Percentiles rank a stretch among this genome's conserved stretches.
Evolutionary conservation across 1,140 invertebrate genomes (phyloP).

Genomic region (Subanguina moxae): DNA sequence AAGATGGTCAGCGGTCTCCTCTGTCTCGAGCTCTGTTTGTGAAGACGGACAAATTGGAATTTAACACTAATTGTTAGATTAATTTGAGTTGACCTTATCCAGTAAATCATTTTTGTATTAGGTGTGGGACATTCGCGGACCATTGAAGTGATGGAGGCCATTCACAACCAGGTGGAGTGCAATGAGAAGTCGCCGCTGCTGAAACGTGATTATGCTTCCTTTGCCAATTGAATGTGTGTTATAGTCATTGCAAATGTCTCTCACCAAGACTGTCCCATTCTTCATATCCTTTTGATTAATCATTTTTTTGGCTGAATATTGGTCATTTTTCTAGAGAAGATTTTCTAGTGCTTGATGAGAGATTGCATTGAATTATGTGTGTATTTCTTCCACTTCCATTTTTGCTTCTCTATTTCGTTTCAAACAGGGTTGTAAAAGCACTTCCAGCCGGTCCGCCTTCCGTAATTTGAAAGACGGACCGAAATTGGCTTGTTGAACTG

Average conservation of each 20-base stretch:
- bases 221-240: constrained; percentile 22
- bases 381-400: too few species aligned
- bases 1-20: constrained; percentile 57
- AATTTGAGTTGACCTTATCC: neutral
- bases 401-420: too few species aligned
- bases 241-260: neutral
- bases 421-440: too few species aligned
- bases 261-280: neutral
- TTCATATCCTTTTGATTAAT: too few species aligned
- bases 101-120: constrained; percentile 22
- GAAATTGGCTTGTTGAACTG: too few species aligned
- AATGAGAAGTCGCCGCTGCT: constrained; percentile 48
- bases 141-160: constrained; percentile 58
- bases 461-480: too few species aligned
- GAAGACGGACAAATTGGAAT: constrained; percentile 59
- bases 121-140: constrained; percentile 56
- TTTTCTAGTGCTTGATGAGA: neutral
- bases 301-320: neutral
- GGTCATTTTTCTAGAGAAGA: neutral
- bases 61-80: constrained; percentile 52
- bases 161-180: constrained; percentile 42
- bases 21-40: constrained; percentile 55
- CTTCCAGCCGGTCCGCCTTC: too few species aligned
- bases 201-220: constrained; percentile 55
- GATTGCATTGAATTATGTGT: too few species aligned